Base-by-base conservation (phyloP, 2,888 invertebrate species). In the Willowsia nigromaculata region DNA sequence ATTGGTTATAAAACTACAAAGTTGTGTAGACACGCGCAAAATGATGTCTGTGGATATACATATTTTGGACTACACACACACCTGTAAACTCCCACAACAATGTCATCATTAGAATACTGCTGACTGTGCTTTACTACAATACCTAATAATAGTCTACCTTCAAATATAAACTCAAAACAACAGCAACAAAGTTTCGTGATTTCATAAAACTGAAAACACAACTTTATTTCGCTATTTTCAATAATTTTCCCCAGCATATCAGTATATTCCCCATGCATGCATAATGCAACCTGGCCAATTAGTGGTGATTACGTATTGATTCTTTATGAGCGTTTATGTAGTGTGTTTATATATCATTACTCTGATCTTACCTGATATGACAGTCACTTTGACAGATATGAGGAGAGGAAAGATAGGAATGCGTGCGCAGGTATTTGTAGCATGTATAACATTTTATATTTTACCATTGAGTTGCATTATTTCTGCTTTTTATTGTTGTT, bases 251-350 rank as follows among this genome's bases (percentile, higher is more conserved):
- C 33, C 30, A n/a, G n/a, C n/a, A 65, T 62, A 27, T 11, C 30
- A 30, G 27, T 30, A 27, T 27, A 62, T 50, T n/a, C 50, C 5
- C 2, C 4, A 37, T 9, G 50, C 15, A 62, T 25, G 22, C 22
- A 56, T 18, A 25, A 62, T n/a, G 13, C 59, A 74, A 25, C 43
- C 18, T 50, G 30, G 78, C 53, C 78, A 78, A 78, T 78, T 78
- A 78, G 30, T n/a, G n/a, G n/a, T n/a, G 78, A 78, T 78, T 78
- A 78, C 78, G 53, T 53, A 78, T 78, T 78, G 78, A 30, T 33
- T 53, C 50, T 53, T 78, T 78, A 56, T 78, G 78, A 47, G 27
- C 78, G 53, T 53, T 78, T 53, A 47, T 74, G 25, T 9, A n/a
- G n/a, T n/a, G n/a, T n/a, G n/a, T n/a, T n/a, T n/a, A 27, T 62